phyloP scores from a whole-genome alignment of 2,113 vertebrate species.

The Solenodon paradoxus region DNA sequence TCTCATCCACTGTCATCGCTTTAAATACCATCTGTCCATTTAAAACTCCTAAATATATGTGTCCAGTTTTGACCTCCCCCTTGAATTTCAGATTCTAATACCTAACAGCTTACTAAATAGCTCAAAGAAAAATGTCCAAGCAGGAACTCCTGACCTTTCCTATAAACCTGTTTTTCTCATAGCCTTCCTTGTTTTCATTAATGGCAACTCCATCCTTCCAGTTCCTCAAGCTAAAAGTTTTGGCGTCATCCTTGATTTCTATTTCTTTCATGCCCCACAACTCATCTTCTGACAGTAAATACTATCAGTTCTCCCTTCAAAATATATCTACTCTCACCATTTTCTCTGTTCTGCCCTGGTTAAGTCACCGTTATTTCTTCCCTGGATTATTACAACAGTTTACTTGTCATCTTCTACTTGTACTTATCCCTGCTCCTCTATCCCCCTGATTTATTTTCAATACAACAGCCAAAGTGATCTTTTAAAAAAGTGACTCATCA shows the following conservation, averaged over 20 bases:
- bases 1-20: not conserved
- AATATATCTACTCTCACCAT: not conserved
- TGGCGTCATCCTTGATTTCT: not conserved
- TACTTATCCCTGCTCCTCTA: not conserved
- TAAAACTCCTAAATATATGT: conserved; percentile 4
- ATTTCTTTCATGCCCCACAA: not conserved
- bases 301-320: not conserved
- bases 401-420: conserved; percentile 2
- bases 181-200: conserved; percentile 28
- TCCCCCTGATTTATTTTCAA: not conserved
- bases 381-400: conserved; percentile 7
- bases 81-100: conserved; percentile 1
- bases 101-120: not conserved
- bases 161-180: not conserved
- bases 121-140: not conserved
- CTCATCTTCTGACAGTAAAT: not conserved
- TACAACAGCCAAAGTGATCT: not conserved
- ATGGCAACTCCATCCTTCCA: not conserved
- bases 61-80: not conserved
- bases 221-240: conserved; percentile 17
- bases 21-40: not conserved
- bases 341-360: not conserved
- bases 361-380: conserved; percentile 11
- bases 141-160: not conserved
- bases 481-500: not conserved